Percentiles rank a stretch among this genome's conserved stretches.
Evolutionary conservation across 2,113 vertebrate genomes (phyloP).

Genomic region (Rhinoptilus africanus): DNA sequence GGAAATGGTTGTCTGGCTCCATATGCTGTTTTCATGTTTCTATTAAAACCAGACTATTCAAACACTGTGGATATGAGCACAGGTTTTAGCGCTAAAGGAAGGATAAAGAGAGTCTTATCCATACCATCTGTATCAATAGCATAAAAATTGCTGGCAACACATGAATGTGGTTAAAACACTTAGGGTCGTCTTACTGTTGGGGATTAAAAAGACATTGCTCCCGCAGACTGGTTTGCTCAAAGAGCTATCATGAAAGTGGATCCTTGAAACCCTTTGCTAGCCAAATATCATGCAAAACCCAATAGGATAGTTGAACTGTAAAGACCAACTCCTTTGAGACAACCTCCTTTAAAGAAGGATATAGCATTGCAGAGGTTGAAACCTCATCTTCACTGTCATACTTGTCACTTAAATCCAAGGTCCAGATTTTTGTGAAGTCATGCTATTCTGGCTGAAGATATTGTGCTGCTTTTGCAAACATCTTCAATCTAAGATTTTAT

Average conservation of each 20-base stretch:
- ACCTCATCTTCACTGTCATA: not conserved
- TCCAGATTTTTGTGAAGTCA: not conserved
- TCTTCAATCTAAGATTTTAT: not conserved
- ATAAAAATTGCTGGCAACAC: slow-evolving; percentile 25
- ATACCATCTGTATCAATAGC: slow-evolving; percentile 43
- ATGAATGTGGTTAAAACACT: slow-evolving; percentile 36
- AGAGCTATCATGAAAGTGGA: not conserved
- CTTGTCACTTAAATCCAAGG: not conserved
- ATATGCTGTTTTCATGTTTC: slow-evolving; percentile 57
- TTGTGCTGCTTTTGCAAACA: not conserved
- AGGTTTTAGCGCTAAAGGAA: slow-evolving; percentile 14
- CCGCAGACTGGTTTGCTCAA: not conserved
- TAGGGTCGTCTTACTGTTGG: slow-evolving; percentile 4
- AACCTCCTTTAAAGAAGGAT: not conserved
- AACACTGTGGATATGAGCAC: slow-evolving; percentile 9
- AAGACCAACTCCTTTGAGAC: not conserved
- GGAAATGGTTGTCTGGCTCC: slow-evolving; percentile 59
- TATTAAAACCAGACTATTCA: slow-evolving; percentile 63
- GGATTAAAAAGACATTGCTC: not conserved
- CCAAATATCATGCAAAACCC: not conserved
- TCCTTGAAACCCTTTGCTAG: not conserved
- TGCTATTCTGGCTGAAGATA: not conserved
- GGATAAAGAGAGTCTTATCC: slow-evolving; percentile 27
- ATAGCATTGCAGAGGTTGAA: not conserved
- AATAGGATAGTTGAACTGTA: not conserved